phyloP scores from a whole-genome alignment of 1,140 invertebrate species.

The Pseudomyrmex sp. region DNA sequence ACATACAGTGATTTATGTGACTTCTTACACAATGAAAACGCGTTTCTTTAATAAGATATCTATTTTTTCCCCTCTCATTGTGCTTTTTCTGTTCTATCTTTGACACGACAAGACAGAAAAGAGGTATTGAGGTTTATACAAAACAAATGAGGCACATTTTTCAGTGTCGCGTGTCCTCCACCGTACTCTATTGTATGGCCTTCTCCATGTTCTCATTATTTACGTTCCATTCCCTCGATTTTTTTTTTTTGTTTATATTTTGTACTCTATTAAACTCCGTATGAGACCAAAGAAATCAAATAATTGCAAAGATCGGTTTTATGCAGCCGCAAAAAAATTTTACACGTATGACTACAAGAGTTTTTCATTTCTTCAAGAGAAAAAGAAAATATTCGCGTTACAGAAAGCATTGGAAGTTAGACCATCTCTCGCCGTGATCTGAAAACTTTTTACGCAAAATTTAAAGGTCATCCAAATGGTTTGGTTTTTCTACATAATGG shows the following conservation, averaged over 20 bases:
- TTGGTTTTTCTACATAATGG: neutral
- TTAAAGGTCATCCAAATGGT: neutral
- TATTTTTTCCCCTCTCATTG: neutral
- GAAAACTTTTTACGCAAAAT: neutral
- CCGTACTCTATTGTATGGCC: neutral
- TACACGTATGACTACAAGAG: neutral
- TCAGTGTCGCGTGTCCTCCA: constrained; percentile 14
- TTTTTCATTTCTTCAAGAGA: neutral
- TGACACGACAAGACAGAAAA: neutral
- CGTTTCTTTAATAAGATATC: neutral
- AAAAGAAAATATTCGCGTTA: neutral
- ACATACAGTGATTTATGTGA: neutral
- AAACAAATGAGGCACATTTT: constrained; percentile 36
- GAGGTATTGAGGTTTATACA: neutral
- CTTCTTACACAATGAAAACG: neutral
- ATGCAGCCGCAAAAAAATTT: neutral
- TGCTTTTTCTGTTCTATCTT: neutral
- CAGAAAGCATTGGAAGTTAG: too few relatives aligned
- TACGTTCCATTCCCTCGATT: neutral
- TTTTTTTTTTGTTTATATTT: neutral
- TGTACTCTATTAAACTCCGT: neutral
- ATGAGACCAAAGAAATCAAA: neutral
- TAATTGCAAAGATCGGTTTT: neutral
- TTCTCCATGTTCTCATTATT: constrained; percentile 1
- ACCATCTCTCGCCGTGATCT: neutral